These are phyloP conservation scores for Drymodes brunneopygia DNA, from an alignment of 2,113 vertebrate species.

Conservation along the genomic window DNA sequence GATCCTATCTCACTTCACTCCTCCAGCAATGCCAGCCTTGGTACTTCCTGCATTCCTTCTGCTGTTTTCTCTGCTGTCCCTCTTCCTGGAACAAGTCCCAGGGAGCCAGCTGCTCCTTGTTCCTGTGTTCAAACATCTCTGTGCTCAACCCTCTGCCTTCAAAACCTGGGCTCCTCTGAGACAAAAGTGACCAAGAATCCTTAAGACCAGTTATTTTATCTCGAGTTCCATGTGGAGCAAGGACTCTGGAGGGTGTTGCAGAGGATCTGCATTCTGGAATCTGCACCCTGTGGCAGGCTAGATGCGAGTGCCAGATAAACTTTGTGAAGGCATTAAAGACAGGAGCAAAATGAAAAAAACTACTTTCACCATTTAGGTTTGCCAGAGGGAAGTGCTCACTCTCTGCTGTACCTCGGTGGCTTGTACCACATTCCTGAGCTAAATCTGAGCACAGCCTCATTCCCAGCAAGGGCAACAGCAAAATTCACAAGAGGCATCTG, in stretches of 20 bases:
- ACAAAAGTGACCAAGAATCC: neutral
- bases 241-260: neutral
- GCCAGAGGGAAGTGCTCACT: neutral
- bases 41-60: constrained; percentile 42
- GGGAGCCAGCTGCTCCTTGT: neutral
- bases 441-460: neutral
- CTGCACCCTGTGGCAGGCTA: neutral
- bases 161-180: neutral
- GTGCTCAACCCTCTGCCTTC: constrained; percentile 4
- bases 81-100: constrained; percentile 39
- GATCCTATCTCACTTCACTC: neutral
- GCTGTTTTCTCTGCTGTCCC: constrained; percentile 30
- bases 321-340: neutral
- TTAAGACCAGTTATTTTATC: neutral
- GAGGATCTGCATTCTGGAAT: neutral
- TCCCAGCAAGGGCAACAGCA: neutral
- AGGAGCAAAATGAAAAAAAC: neutral
- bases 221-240: neutral
- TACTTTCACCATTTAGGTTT: neutral
- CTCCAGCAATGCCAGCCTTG: constrained; percentile 15
- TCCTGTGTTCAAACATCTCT: constrained; percentile 38
- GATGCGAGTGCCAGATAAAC: neutral
- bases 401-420: neutral
- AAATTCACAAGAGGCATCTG: neutral
- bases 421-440: neutral